Base-by-base conservation (phyloP, 2,113 vertebrate genomes). In the Chaetodon auriga region DNA sequence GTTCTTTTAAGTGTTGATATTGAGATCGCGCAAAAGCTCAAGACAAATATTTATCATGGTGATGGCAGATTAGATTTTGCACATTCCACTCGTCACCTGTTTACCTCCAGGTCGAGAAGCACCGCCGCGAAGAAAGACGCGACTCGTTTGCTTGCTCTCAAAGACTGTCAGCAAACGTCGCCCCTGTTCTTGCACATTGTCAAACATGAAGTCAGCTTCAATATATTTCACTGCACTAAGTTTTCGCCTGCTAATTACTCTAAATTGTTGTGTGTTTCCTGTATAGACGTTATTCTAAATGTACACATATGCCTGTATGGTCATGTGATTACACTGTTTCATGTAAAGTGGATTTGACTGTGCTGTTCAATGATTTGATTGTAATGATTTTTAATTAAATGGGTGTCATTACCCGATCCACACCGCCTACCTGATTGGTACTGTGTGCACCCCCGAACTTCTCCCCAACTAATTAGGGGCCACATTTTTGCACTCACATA, bases 301-400 rank as follows among this genome's bases (percentile, higher is more conserved):
- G 61, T 80, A n/a, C 78, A 14, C 13, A 63, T 48, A 75, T 82
- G 30, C 70, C 65, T 80, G 61, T 77, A 57, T 21, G 66, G 23
- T 79, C 6, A 41, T 49, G 78, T 88, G 81, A 72, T 72, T 80
- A 51, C 45, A 75, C 66, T 79, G 60, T 87, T 74, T 78, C 30
- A 53, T 65, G 73, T 45, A 78, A 3, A 9, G 16, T 81, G 66
- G 36, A 72, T 66, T 83, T 83, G 21, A 86, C 68, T 60, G 38
- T 63, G 41, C 45, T 81, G 70, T 81, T 74, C 16, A 55, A 30
- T 55, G 57, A 75, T 74, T 80, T 74, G 62, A 82, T 80, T 86
- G 81, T 86, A 66, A 35, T 74, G 30, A 64, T 84, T 90, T 87
- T 53, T 82, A 61, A 87, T 61, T 82, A 90, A 84, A 85, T 13